A percentile compares a stretch with the other conserved stretches of the same genome.
These are phyloP conservation scores for Hoplostethus atlanticus DNA, from an alignment of 2,797 vertebrate species.

Conservation along the genomic window DNA sequence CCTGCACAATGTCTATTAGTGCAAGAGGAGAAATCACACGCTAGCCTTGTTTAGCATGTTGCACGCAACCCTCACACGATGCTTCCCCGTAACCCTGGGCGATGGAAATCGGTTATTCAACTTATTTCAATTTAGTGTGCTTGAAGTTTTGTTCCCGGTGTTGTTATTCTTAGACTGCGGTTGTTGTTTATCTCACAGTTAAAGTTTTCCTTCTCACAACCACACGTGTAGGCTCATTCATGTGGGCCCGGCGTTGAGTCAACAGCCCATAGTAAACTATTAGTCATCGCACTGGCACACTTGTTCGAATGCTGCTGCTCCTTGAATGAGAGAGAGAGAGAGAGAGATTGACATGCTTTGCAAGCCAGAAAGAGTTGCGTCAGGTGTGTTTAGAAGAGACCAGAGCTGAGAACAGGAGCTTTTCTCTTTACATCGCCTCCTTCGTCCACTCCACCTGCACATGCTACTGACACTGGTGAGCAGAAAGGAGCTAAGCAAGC, in stretches of 20 bases:
- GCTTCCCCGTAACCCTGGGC: conserved; percentile 22
- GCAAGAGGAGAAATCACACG: not conserved
- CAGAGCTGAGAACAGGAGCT: not conserved
- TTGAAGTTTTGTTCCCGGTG: conserved; percentile 5
- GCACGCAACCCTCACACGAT: conserved; percentile 15
- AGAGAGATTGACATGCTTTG: not conserved
- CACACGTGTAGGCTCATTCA: conserved; percentile 28
- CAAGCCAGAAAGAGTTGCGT: conserved; percentile 1
- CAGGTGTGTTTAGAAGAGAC: not conserved
- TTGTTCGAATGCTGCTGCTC: conserved; percentile 33
- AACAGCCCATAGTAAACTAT: conserved; percentile 53
- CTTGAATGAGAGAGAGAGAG: conserved; percentile 23
- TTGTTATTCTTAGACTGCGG: conserved; percentile 20
- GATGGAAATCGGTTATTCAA: not conserved
- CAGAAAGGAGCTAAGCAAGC: conserved; percentile 8
- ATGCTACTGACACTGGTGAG: conserved; percentile 20
- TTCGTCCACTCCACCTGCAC: conserved; percentile 4
- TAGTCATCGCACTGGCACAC: conserved; percentile 29
- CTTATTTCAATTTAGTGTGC: not conserved
- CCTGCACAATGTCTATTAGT: conserved; percentile 11
- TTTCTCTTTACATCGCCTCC: not conserved
- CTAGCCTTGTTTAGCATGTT: conserved; percentile 11
- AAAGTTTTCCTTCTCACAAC: conserved; percentile 27
- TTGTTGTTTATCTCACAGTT: conserved; percentile 22
- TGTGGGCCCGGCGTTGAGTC: conserved; percentile 38